These are phyloP conservation scores for Sciurus carolinensis DNA, from an alignment of 2,797 vertebrate species.

Conservation along the genomic window DNA sequence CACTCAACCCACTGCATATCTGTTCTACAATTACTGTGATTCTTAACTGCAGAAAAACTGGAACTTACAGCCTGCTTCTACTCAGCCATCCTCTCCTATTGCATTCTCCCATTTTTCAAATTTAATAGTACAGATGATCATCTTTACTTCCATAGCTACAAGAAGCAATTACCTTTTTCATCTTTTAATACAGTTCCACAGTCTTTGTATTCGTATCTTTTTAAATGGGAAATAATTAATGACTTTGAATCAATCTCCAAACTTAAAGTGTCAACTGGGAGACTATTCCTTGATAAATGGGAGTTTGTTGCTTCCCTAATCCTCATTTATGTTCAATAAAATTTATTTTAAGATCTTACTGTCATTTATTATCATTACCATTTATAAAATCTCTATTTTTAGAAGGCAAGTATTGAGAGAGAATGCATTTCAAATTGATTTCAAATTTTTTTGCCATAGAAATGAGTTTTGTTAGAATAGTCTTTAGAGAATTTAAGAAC, in stretches of 20 bases:
- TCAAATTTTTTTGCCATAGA: constrained; percentile 26
- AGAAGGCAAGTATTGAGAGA: constrained; percentile 51
- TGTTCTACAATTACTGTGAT: neutral
- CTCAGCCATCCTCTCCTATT: neutral
- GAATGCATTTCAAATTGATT: constrained; percentile 48
- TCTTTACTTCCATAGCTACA: constrained; percentile 58
- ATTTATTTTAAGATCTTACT: constrained; percentile 29
- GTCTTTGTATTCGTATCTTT: constrained; percentile 26
- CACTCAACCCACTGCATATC: neutral
- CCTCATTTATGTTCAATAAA: constrained; percentile 54
- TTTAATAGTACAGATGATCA: neutral
- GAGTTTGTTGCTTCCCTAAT: neutral
- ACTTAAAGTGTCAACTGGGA: constrained; percentile 34
- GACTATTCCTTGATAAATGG: neutral
- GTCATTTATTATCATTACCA: constrained; percentile 8
- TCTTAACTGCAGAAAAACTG: neutral
- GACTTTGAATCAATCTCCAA: constrained; percentile 3
- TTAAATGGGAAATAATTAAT: constrained; percentile 51
- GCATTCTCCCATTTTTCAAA: neutral
- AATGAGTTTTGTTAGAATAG: constrained; percentile 61
- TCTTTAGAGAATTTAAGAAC: constrained; percentile 60
- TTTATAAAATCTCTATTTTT: constrained; percentile 48
- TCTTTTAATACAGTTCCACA: neutral
- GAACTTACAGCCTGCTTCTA: neutral
- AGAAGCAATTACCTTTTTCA: constrained; percentile 46